Conservation (phyloP, 1,140 invertebrate species). For the Drosophila mojavensis region DNA sequence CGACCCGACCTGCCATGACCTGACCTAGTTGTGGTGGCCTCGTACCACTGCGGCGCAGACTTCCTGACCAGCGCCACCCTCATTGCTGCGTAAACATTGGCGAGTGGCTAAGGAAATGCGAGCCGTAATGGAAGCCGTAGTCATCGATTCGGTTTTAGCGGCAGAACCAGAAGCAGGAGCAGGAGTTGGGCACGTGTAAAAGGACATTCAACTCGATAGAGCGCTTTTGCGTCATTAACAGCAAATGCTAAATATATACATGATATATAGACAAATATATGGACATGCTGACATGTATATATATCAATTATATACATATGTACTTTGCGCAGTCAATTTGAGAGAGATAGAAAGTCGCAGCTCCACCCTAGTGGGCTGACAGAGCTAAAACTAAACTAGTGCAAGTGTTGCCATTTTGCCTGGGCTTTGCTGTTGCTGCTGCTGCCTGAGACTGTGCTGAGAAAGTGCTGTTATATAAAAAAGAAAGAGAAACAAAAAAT, state of each 20-base stretch:
- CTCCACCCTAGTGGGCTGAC: slow-evolving; percentile 6
- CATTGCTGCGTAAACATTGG: slow-evolving; percentile 42
- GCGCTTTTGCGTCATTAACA: slow-evolving; percentile 45
- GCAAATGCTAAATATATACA: slow-evolving; percentile 1
- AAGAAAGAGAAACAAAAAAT: slow-evolving; percentile 30
- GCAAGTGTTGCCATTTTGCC: slow-evolving; percentile 34
- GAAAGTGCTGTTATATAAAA: slow-evolving; percentile 53
- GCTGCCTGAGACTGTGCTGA: not conserved
- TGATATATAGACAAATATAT: not conserved
- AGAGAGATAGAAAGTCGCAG: slow-evolving; percentile 23
- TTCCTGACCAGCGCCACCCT: not conserved
- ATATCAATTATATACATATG: not conserved
- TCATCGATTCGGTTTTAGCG: slow-evolving; percentile 46
- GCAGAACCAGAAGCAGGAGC: slow-evolving; percentile 6
- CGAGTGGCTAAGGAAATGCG: slow-evolving; percentile 36
- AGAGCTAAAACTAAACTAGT: slow-evolving; percentile 34
- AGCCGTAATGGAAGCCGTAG: slow-evolving; percentile 56
- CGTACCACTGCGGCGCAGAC: not conserved
- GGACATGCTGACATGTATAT: not conserved
- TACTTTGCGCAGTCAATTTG: not conserved
- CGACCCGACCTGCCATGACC: slow-evolving; percentile 49
- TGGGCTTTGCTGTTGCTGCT: not conserved
- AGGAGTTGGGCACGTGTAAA: slow-evolving; percentile 18
- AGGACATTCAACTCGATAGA: slow-evolving; percentile 66
- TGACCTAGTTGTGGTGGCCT: slow-evolving; percentile 62